A percentile compares a stretch with the other conserved stretches of the same genome.
Evolutionary conservation across 2,888 invertebrate genomes (phyloP).

Genomic region (Marasmarcha lunaedactyla): DNA sequence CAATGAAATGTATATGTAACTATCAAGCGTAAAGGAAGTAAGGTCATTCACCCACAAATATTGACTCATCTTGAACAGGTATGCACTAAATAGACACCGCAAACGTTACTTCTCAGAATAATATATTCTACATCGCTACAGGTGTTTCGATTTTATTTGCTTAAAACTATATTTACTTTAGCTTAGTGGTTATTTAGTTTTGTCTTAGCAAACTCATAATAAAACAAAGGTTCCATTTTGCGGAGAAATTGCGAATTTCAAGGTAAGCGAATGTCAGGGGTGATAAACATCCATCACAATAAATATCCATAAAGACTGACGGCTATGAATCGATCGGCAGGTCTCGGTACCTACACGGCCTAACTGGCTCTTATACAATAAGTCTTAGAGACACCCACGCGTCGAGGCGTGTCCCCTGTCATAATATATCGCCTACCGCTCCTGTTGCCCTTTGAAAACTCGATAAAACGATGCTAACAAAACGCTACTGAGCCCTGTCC

Average conservation of each 20-base stretch:
- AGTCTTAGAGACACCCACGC: slow-evolving; percentile 26
- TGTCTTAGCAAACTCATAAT: slow-evolving; percentile 8
- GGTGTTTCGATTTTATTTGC: no score
- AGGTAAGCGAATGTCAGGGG: neutral
- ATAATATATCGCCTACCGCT: slow-evolving; percentile 27
- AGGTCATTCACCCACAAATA: slow-evolving; percentile 55
- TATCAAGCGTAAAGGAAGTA: slow-evolving; percentile 12
- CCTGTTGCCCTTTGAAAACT: slow-evolving; percentile 32
- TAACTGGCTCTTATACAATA: slow-evolving; percentile 10
- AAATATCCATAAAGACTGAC: slow-evolving; percentile 15
- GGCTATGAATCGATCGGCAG: slow-evolving; percentile 24
- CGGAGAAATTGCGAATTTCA: neutral
- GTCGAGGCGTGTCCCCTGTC: slow-evolving; percentile 23
- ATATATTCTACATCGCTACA: no score
- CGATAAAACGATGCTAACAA: slow-evolving; percentile 30
- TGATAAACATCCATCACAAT: slow-evolving; percentile 1
- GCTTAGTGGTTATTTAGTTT: no score
- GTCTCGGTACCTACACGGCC: slow-evolving; percentile 20
- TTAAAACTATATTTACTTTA: no score
- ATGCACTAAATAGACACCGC: slow-evolving; percentile 39
- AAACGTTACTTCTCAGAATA: no score
- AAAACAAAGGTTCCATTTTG: neutral
- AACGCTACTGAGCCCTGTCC: slow-evolving; percentile 13
- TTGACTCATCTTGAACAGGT: slow-evolving; percentile 48
- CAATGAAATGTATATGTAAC: no score